Conservation (phyloP, 2,113 vertebrate species). For the Poeciliopsis turrubarensis region DNA sequence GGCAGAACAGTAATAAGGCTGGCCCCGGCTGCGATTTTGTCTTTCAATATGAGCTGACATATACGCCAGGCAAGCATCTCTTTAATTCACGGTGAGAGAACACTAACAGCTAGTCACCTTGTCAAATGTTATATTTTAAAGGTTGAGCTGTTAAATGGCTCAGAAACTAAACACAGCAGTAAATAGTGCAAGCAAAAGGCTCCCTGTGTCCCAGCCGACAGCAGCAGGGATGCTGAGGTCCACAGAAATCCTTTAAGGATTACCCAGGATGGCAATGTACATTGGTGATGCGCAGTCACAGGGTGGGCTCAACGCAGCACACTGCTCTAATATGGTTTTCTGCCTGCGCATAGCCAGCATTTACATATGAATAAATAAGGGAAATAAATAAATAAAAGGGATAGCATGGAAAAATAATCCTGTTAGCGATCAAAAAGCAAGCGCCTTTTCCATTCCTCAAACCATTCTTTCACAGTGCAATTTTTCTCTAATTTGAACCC, state of each 20-base stretch:
- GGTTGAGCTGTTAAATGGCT: slow-evolving; percentile 40
- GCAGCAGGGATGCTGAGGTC: slow-evolving; percentile 35
- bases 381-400: slow-evolving; percentile 61
- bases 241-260: slow-evolving; percentile 57
- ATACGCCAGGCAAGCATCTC: slow-evolving; percentile 7
- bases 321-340: slow-evolving; percentile 43
- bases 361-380: slow-evolving; percentile 76
- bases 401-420: slow-evolving; percentile 72
- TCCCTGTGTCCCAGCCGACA: slow-evolving; percentile 13
- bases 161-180: slow-evolving; percentile 31
- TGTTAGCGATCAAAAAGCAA: slow-evolving; percentile 79
- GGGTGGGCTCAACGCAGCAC: slow-evolving; percentile 45
- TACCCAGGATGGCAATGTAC: slow-evolving; percentile 40
- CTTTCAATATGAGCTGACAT: slow-evolving; percentile 27
- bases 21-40: slow-evolving; percentile 30
- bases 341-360: slow-evolving; percentile 58
- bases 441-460: slow-evolving; percentile 46
- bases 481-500: slow-evolving; percentile 63
- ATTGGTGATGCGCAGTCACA: slow-evolving; percentile 50
- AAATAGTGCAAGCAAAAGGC: slow-evolving; percentile 9
- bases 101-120: slow-evolving; percentile 44
- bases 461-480: slow-evolving; percentile 43
- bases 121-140: slow-evolving; percentile 52
- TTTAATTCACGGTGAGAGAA: slow-evolving; percentile 7
- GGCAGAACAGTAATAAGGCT: slow-evolving; percentile 26